phyloP scores from a whole-genome alignment of 2,797 vertebrate species.

The Remorina albescens region DNA sequence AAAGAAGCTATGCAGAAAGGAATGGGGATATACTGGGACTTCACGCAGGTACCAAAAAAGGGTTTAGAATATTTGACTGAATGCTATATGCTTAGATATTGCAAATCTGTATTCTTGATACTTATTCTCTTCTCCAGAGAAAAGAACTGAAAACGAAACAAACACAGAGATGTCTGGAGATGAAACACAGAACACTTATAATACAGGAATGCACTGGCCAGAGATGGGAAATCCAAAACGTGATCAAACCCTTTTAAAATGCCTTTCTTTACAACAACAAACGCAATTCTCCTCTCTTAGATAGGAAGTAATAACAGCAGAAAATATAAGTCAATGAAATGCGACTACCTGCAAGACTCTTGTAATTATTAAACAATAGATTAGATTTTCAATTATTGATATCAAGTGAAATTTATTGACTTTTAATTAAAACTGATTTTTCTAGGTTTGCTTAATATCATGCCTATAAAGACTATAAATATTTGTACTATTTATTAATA shows the following conservation, averaged over 20 bases:
- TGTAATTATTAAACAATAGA: not conserved
- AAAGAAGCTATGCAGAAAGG: conserved; percentile 70
- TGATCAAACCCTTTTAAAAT: conserved; percentile 68
- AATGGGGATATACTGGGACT: conserved; percentile 79
- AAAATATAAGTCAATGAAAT: conserved; percentile 3
- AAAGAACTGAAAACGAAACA: conserved; percentile 75
- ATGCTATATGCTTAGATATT: not conserved
- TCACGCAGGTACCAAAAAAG: conserved; percentile 72
- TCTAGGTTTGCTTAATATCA: not conserved
- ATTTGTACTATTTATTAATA: too few relatives aligned
- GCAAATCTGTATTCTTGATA: not conserved
- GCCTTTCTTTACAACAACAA: not conserved
- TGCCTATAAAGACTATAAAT: too few relatives aligned
- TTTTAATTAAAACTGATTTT: not conserved
- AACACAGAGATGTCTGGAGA: conserved; percentile 79
- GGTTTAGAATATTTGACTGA: not conserved
- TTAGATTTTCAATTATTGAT: conserved; percentile 6
- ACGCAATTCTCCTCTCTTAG: conserved; percentile 8
- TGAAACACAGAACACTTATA: conserved; percentile 54
- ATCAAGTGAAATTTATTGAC: not conserved
- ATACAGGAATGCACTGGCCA: conserved; percentile 80
- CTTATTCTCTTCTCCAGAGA: conserved; percentile 63
- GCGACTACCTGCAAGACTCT: not conserved
- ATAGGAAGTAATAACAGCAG: not conserved
- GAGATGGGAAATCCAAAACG: conserved; percentile 76